Evolutionary conservation across 2,113 vertebrate species (phyloP), one percentile per base, ranked within the genome.

Genomic region (Brienomyrus brachyistius): DNA sequence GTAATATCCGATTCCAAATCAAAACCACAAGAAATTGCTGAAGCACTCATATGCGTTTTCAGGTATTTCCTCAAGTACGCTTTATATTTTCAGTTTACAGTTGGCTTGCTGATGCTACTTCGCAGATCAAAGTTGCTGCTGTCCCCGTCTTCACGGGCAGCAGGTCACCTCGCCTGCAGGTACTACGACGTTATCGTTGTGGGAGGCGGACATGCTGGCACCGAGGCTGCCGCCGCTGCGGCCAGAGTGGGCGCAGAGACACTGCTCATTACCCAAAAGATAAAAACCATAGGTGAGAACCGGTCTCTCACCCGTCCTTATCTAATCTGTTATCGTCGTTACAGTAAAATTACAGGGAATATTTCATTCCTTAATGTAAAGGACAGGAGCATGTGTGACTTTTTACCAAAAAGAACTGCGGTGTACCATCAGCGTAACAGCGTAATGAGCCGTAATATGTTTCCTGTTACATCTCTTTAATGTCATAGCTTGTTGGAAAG

Each of bases 141-240:
- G 0, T 74, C 48, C 62, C 90, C 92, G 43, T 90, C n/a, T 9
- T 40, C 84, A 89, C 93, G 93, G 86, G 56, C 31, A n/a, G 88
- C 90, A 13, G 89, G 93, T 89, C 92, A 92, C 35, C 17, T 92
- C 7, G 62, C 91, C 47, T 82, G 80, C 6, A 93, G 90, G 77
- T 91, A 90, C 9, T 99, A 97, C 92, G 97, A 98, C 27, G 98
- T 98, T 91, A 94, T 98, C 0, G 97, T 98, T 40, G 96, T 99
- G 84, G 98, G 98, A 0, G 98, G 98, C 0, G 98, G 98, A 21
- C 98, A 99, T 0, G 98, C 98, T 0, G 98, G 98, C 21, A 97
- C 97, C 0, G 98, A 98, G 92, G 98, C 98, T 0, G 98, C 97
- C 0, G 96, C 98, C 0, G 98, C 97, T 0, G 97, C 98, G 0